Base-by-base conservation (phyloP, 2,113 vertebrate genomes). In the Nothocercus nigrocapillus region DNA sequence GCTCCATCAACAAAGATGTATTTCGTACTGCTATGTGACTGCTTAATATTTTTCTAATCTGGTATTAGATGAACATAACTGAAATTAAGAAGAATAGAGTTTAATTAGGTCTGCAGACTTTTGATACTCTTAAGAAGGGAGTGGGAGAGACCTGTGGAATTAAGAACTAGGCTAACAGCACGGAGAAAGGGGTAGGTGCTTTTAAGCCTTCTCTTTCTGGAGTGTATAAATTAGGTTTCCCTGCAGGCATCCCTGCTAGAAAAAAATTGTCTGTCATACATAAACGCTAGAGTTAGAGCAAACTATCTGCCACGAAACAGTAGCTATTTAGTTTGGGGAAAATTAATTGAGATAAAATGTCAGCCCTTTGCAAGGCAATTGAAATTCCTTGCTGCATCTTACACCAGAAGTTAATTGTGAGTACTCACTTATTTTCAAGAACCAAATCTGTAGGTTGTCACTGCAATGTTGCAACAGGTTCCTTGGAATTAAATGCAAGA, bases 31-130 rank as follows among this genome's bases (percentile, higher is more conserved):
- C 74, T 87, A 0, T 90, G 40, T 84, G 77, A 88, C 72, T 87
- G 40, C 77, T 84, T 96, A 92, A 92, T 94, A 82, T 32, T 27
- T 81, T 94, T 94, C 56, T 83, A 73, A 75, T 82, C 73, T 93
- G 76, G n/a, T 47, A 32, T 66, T 83, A 62, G 34, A 81, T 81
- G 83, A 93, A 64, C 49, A 22, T 56, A 91, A 86, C 82, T 88
- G 85, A 94, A 92, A 90, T 32, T 47, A 76, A 70, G 70, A 2
- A 56, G 34, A 49, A 58, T 13, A 15, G 51, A 18, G 7, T 79
- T 80, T 94, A 90, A 94, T 93, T 92, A 84, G n/a, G 67, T 88
- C 66, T 77, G 85, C 18, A 58, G 53, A 28, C 34, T 78, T 94
- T 92, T 94, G 80, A 72, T 93, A 82, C 51, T 94, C 64, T 95